A percentile compares a stretch with the other conserved stretches of the same genome.
Evolutionary conservation across 2,888 invertebrate species (phyloP).

Genomic region (Leuctra nigra): DNA sequence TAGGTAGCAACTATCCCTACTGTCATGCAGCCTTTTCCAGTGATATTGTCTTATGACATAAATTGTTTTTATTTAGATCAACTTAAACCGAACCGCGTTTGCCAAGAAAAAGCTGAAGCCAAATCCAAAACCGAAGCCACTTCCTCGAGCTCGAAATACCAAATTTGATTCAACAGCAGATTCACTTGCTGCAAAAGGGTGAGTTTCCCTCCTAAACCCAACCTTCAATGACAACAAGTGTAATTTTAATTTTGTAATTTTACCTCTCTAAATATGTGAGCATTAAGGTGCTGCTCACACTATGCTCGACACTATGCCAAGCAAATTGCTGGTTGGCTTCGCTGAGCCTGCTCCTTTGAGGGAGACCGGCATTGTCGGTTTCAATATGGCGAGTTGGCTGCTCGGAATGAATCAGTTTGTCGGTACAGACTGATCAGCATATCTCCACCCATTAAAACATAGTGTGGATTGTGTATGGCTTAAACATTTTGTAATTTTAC

Average conservation of each 20-base stretch:
- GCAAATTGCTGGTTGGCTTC: too few relatives aligned
- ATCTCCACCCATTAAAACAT: too few relatives aligned
- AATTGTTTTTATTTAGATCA: neutral
- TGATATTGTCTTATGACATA: neutral
- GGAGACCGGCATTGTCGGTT: too few relatives aligned
- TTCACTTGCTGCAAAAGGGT: slow-evolving; percentile 66
- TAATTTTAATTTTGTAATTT: slow-evolving; percentile 8
- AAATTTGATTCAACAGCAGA: slow-evolving; percentile 48
- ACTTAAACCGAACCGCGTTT: neutral
- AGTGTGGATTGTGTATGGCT: too few relatives aligned
- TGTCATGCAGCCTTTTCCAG: neutral
- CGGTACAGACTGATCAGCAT: too few relatives aligned
- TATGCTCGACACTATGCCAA: neutral
- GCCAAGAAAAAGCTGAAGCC: neutral
- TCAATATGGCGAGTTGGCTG: too few relatives aligned
- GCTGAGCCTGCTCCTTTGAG: too few relatives aligned
- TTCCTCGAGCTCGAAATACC: neutral
- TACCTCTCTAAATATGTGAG: neutral
- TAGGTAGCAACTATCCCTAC: neutral
- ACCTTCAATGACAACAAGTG: neutral
- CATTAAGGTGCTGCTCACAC: neutral
- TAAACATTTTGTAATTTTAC: too few relatives aligned
- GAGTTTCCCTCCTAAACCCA: slow-evolving; percentile 35
- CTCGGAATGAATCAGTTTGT: too few relatives aligned
- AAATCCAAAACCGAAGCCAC: neutral